Percentiles rank a stretch among this genome's conserved stretches.
Conservation (phyloP, 2,113 vertebrate species). For the Charadrius vociferus region DNA sequence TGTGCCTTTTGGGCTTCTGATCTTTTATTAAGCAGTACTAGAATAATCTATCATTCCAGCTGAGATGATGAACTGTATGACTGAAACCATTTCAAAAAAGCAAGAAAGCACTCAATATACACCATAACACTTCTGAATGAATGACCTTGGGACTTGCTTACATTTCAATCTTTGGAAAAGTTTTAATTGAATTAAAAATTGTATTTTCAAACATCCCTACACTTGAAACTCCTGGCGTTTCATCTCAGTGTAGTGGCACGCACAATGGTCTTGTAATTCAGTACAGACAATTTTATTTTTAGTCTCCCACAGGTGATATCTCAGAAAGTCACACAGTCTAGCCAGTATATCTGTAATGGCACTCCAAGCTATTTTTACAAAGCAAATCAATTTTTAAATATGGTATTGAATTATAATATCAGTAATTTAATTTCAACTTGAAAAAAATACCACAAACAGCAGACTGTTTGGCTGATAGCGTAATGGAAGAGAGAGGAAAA, state of each 20-base stretch:
- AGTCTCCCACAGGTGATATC: background rate
- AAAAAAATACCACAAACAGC: background rate
- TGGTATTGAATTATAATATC: background rate
- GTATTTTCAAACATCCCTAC: background rate
- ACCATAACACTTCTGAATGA: background rate
- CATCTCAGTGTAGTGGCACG: background rate
- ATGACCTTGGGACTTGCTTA: background rate
- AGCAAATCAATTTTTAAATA: constrained; percentile 25
- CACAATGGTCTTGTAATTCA: background rate
- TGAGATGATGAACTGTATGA: background rate
- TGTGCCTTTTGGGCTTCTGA: background rate
- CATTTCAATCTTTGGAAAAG: background rate
- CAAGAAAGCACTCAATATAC: background rate
- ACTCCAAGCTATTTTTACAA: background rate
- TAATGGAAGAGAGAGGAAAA: background rate
- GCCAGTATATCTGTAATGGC: background rate
- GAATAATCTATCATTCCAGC: background rate
- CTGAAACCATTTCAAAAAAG: background rate
- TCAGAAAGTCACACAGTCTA: constrained; percentile 9
- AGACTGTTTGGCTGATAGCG: background rate
- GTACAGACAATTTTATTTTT: background rate
- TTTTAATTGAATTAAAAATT: background rate
- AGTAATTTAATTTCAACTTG: background rate
- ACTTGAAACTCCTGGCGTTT: background rate
- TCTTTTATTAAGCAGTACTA: background rate